These are phyloP conservation scores for Picathartes gymnocephalus DNA, from an alignment of 2,113 vertebrate genomes.

Conservation along the genomic window DNA sequence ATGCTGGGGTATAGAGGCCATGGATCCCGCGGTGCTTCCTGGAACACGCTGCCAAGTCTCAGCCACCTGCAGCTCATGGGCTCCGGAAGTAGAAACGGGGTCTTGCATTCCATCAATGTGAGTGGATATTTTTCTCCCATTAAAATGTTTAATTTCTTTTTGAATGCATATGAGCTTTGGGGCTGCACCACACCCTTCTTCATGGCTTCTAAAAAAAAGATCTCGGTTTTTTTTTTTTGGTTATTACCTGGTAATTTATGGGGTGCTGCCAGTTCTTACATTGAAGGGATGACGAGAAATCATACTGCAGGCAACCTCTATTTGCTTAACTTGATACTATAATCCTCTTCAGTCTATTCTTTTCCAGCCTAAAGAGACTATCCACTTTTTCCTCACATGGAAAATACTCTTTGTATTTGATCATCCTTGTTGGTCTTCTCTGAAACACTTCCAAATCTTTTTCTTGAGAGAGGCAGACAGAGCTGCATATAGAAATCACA, in stretches of 20 bases:
- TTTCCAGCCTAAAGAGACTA: neutral
- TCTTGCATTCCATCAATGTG: neutral
- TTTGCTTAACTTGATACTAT: neutral
- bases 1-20: neutral
- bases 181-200: too few relatives aligned
- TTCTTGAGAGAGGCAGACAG: neutral
- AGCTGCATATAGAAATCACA: neutral
- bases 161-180: neutral
- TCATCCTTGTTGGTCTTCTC: constrained; percentile 6
- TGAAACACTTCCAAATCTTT: constrained; percentile 37
- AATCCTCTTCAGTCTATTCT: neutral
- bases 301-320: neutral
- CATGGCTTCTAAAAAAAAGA: too few relatives aligned
- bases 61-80: accelerated
- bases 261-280: neutral
- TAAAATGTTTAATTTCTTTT: neutral
- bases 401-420: constrained; percentile 34
- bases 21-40: accelerated
- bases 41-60: neutral
- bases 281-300: neutral
- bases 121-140: neutral
- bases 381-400: constrained; percentile 14
- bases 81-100: neutral
- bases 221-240: neutral
- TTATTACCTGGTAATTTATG: neutral